Percentiles rank a stretch among this genome's conserved stretches.
These are phyloP conservation scores for Rosalia funebris DNA, from an alignment of 2,888 invertebrate genomes.

Conservation along the genomic window DNA sequence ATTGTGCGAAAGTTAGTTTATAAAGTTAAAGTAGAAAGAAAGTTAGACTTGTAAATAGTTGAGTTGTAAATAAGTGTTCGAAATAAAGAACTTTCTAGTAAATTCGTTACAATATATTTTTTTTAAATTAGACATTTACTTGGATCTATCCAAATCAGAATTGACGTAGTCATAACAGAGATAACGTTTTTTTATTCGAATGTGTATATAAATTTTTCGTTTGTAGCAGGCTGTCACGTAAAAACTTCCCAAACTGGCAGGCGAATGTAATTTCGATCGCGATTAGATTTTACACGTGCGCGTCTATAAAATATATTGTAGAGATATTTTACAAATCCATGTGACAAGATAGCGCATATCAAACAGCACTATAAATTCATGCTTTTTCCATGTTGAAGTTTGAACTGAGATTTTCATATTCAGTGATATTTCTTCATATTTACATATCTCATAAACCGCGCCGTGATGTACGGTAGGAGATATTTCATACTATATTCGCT, in stretches of 20 bases:
- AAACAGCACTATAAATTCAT: conserved; percentile 56
- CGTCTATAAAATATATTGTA: conserved; percentile 23
- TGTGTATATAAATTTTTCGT: too few species aligned
- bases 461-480: conserved; percentile 55
- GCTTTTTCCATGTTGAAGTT: conserved; percentile 54
- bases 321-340: conserved; percentile 49
- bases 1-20: too few species aligned
- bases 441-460: conserved; percentile 61
- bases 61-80: too few species aligned
- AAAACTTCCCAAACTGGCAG: background rate
- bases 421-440: conserved; percentile 60
- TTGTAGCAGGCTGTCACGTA: background rate
- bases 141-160: too few species aligned
- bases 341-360: conserved; percentile 53
- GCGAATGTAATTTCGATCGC: conserved; percentile 2
- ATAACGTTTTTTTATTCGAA: too few species aligned
- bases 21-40: too few species aligned
- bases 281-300: conserved; percentile 6
- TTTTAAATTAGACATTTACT: too few species aligned
- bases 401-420: conserved; percentile 60
- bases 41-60: too few species aligned
- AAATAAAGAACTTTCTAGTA: too few species aligned
- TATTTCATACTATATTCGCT: conserved; percentile 56
- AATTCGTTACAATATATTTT: too few species aligned
- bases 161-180: too few species aligned